Evolutionary conservation across 2,888 invertebrate genomes (phyloP), one percentile per base, ranked within the genome.

Genomic region (Prenolepis imparis): DNA sequence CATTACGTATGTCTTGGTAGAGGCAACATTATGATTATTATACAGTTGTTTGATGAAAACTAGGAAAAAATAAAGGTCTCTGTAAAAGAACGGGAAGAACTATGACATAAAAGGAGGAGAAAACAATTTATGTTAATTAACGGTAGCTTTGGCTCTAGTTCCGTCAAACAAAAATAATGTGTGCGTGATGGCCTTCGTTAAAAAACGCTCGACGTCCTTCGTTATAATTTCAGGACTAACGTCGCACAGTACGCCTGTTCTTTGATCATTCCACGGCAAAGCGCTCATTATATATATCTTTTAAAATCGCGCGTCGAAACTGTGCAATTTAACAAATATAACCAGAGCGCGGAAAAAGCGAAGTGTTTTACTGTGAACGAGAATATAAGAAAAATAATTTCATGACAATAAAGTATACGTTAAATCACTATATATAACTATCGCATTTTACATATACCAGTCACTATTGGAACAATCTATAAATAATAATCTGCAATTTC

Each of bases 51-150:
- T 70, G 72, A 72, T 61, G 57, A 78, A 80, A 72, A 80, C 18
- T n/a, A 24, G 44, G 36, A 12, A 59, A 61, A 61, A 77, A 67
- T 57, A 77, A 67, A 80, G 59, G 11, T 21, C 21, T 15, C 21
- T 15, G 68, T 21, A 21, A 36, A 72, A 59, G 59, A 80, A 74
- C 57, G 66, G 81, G 87, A 82, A 83, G 86, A 87, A 84, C 80
- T 85, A 84, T 82, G 84, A 85, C 80, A 87, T 81, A 86, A 74
- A 84, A 85, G 87, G 72, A 89, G 88, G 87, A 85, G 89, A 87
- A 89, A 86, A 91, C 91, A 92, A 92, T 93, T 92, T 91, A 91
- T 91, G 91, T 91, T 93, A 92, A 93, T 93, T 92, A 92, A 93
- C 92, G 90, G 91, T 89, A 89, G 91, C 91, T 91, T 91, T 91